phyloP scores from a whole-genome alignment of 1,140 invertebrate genomes.

The Goniozus legneri region DNA sequence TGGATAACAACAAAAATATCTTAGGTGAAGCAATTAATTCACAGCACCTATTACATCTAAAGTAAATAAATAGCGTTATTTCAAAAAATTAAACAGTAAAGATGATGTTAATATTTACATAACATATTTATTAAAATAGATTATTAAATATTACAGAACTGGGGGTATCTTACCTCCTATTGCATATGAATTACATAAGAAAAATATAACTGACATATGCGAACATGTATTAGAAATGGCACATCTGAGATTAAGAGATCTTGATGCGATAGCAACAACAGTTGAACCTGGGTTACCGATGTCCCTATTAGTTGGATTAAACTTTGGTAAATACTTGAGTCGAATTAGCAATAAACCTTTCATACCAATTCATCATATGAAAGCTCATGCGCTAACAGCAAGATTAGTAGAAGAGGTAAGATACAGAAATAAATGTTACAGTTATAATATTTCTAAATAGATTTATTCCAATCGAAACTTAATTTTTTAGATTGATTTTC shows the following conservation, averaged over 20 bases:
- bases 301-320: constrained; percentile 77
- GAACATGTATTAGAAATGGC: constrained; percentile 65
- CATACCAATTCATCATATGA: constrained; percentile 97
- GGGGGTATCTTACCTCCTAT: constrained; percentile 89
- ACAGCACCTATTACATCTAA: constrained; percentile 71
- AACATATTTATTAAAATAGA: constrained; percentile 12
- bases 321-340: constrained; percentile 80
- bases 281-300: constrained; percentile 80
- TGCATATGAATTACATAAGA: constrained; percentile 76
- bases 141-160: constrained; percentile 60
- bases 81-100: constrained; percentile 3
- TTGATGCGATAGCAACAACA: constrained; percentile 90
- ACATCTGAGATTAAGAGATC: constrained; percentile 64
- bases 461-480: background rate
- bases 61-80: constrained; percentile 50
- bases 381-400: constrained; percentile 92
- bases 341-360: constrained; percentile 73
- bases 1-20: constrained; percentile 68
- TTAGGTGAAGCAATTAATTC: constrained; percentile 77
- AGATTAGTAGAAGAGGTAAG: constrained; percentile 66
- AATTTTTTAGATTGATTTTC: constrained; percentile 69
- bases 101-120: constrained; percentile 3
- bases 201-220: constrained; percentile 76
- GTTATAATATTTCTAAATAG: constrained; percentile 11
- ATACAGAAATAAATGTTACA: background rate